These are phyloP conservation scores for Volucella inflata DNA, from an alignment of 2,888 invertebrate species.

Conservation along the genomic window DNA sequence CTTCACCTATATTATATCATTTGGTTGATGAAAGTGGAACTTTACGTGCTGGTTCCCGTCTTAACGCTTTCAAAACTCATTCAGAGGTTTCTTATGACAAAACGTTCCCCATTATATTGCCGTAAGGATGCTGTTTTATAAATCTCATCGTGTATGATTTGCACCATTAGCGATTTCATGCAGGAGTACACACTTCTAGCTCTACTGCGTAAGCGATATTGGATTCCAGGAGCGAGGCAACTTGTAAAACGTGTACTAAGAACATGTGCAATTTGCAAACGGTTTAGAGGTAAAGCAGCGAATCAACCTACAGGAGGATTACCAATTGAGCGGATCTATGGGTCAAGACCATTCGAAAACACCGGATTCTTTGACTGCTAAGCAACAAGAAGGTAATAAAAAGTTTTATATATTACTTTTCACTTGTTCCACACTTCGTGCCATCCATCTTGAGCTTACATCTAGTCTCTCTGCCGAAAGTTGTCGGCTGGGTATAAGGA, in stretches of 20 bases:
- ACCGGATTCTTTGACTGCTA: background rate
- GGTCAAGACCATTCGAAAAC: slow-evolving; percentile 12
- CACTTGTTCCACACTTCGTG: slow-evolving; percentile 15
- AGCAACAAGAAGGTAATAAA: slow-evolving; percentile 12
- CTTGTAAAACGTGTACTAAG: too few species aligned
- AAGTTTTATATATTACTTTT: slow-evolving; percentile 11
- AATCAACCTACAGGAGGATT: too few species aligned
- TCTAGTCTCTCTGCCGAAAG: slow-evolving; percentile 11
- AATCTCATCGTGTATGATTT: background rate
- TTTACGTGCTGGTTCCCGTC: too few species aligned
- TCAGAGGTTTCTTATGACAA: slow-evolving; percentile 9
- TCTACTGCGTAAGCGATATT: too few species aligned
- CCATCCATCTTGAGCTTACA: slow-evolving; percentile 6
- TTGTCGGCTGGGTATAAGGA: slow-evolving; percentile 6
- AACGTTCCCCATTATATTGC: slow-evolving; percentile 14
- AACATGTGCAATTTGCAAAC: too few species aligned
- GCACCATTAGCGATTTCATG: slow-evolving; percentile 7
- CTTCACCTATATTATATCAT: too few species aligned
- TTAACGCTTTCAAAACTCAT: too few species aligned
- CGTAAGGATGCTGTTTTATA: too few species aligned
- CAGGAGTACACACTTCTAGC: slow-evolving; percentile 8
- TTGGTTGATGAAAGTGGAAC: too few species aligned
- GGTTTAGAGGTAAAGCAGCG: too few species aligned
- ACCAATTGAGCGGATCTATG: slow-evolving; percentile 11
- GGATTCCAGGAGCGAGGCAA: too few species aligned